Percentiles rank a stretch among this genome's conserved stretches.
Conservation (phyloP, 2,797 vertebrate genomes). For the Spondyliosoma cantharus region DNA sequence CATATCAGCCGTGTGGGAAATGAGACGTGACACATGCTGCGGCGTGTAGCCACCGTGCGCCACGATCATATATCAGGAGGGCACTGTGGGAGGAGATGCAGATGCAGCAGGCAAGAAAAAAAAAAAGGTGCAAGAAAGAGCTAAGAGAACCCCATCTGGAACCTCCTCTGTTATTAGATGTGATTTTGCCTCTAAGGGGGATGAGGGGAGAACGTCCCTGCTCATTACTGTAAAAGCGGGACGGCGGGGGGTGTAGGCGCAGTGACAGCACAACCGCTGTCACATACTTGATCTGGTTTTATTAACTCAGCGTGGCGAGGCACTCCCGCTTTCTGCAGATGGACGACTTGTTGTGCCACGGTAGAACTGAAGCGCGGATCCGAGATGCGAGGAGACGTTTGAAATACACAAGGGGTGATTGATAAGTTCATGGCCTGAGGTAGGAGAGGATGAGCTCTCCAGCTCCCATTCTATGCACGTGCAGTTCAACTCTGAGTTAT, state of each 20-base stretch:
- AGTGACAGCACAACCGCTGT: slow-evolving; percentile 45
- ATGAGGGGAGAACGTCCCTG: slow-evolving; percentile 34
- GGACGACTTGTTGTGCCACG: slow-evolving; percentile 5
- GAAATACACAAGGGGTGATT: too few relatives aligned
- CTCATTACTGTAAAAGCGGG: slow-evolving; percentile 53
- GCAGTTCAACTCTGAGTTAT: too few relatives aligned
- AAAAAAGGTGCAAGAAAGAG: too few relatives aligned
- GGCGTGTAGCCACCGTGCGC: background rate
- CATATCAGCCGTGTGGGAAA: slow-evolving; percentile 10
- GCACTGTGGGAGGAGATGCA: background rate
- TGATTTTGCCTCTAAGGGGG: slow-evolving; percentile 47
- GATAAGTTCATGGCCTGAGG: too few relatives aligned
- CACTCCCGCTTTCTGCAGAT: slow-evolving; percentile 9
- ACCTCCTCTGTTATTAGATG: slow-evolving; percentile 46
- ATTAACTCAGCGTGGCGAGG: slow-evolving; percentile 31
- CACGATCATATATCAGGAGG: slow-evolving; percentile 11
- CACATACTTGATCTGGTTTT: slow-evolving; percentile 44
- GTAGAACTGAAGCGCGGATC: slow-evolving; percentile 33
- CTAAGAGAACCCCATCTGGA: slow-evolving; percentile 34
- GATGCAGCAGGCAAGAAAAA: background rate
- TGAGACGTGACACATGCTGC: slow-evolving; percentile 26
- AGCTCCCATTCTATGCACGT: too few relatives aligned
- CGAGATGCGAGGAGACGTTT: too few relatives aligned
- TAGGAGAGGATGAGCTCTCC: too few relatives aligned
- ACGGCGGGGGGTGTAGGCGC: slow-evolving; percentile 5